phyloP scores from a whole-genome alignment of 2,888 invertebrate genomes.

The Drosophila formosana region DNA sequence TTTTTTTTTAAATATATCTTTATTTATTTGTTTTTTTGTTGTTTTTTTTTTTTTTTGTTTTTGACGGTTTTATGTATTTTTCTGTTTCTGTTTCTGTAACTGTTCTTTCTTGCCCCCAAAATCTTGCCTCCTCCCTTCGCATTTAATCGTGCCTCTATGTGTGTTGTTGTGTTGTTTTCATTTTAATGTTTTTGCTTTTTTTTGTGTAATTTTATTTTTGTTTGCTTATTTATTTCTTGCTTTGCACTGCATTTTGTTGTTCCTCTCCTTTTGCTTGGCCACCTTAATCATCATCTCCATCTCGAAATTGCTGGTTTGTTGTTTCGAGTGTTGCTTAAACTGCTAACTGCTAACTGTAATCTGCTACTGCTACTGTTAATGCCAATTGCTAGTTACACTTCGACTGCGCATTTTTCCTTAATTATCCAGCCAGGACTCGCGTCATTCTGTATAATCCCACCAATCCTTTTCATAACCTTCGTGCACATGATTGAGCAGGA shows the following conservation, averaged over 20 bases:
- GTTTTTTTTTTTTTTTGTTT: conserved; percentile 8
- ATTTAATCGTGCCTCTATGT: conserved; percentile 34
- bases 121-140: conserved; percentile 3
- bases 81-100: conserved; percentile 2
- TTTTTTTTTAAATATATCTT: conserved; percentile 1
- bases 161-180: conserved; percentile 24
- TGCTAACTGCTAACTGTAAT: conserved; percentile 33
- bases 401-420: conserved; percentile 51
- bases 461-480: conserved; percentile 99
- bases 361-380: conserved; percentile 46
- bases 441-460: conserved; percentile 97
- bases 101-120: conserved; percentile 9
- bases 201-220: not conserved
- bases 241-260: conserved; percentile 12
- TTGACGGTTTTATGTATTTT: conserved; percentile 8
- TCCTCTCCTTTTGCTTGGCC: not conserved
- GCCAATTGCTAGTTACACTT: conserved; percentile 55
- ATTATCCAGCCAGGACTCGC: conserved; percentile 80
- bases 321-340: conserved; percentile 16
- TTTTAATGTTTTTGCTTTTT: conserved; percentile 3
- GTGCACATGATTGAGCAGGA: conserved; percentile 97
- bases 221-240: not conserved
- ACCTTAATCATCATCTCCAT: not conserved
- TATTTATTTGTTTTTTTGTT: not conserved
- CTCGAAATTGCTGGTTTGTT: conserved; percentile 8